Conservation (phyloP, 2,797 vertebrate genomes). For the Hydrocynus forskahlii region DNA sequence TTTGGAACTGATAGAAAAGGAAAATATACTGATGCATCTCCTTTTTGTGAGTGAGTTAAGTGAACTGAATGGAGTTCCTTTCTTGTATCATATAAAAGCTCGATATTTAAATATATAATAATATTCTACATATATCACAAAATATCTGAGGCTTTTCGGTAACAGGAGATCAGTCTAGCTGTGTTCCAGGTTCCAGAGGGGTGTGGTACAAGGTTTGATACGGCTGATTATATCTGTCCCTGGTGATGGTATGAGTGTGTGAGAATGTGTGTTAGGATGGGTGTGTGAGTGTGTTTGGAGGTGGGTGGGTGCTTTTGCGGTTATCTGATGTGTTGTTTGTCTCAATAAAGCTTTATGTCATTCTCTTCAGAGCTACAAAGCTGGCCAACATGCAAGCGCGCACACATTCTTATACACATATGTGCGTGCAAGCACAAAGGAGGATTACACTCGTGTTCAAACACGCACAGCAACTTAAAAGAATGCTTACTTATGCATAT, state of each 20-base stretch:
- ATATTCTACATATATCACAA: no score
- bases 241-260: constrained; percentile 12
- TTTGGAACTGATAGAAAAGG: no score
- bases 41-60: no score
- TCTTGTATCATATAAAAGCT: no score
- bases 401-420: neutral
- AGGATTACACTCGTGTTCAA: neutral
- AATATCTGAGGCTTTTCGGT: neutral
- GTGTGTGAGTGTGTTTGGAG: neutral
- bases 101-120: no score
- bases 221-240: constrained; percentile 32
- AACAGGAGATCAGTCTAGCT: neutral
- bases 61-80: no score
- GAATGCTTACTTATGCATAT: neutral
- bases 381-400: constrained; percentile 4
- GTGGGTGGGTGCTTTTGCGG: neutral
- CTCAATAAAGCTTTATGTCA: constrained; percentile 20
- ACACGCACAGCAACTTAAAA: neutral
- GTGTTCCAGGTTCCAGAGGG: constrained; percentile 2
- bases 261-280: neutral
- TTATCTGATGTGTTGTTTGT: constrained; percentile 7
- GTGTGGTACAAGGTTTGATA: constrained; percentile 20
- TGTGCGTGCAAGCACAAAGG: neutral
- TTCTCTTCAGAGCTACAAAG: neutral
- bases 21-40: no score